A percentile compares a stretch with the other conserved stretches of the same genome.
phyloP scores from a whole-genome alignment of 2,888 invertebrate genomes.

The Chromoteleia sp. region DNA sequence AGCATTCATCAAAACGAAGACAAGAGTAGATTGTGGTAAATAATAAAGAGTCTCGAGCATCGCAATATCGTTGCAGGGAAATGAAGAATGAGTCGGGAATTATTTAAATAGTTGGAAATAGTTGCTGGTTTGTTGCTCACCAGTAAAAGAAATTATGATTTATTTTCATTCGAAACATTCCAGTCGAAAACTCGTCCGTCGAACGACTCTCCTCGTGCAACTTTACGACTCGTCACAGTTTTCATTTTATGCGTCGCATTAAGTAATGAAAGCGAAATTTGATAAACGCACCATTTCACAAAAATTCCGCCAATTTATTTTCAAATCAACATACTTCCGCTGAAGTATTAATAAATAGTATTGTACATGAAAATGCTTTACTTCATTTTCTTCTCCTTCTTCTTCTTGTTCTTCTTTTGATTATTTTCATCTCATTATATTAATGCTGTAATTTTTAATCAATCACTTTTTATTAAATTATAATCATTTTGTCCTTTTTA shows the following conservation, averaged over 20 bases:
- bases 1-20: too few relatives aligned
- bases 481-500: too few relatives aligned
- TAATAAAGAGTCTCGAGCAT: conserved; percentile 3
- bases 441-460: too few relatives aligned
- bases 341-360: too few relatives aligned
- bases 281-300: background rate
- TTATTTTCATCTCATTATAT: background rate
- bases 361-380: too few relatives aligned
- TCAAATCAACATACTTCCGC: background rate
- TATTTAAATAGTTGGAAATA: conserved; percentile 23
- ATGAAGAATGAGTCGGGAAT: conserved; percentile 30
- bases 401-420: background rate
- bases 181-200: background rate
- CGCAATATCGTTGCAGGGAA: background rate
- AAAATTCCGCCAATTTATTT: background rate
- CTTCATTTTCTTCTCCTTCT: background rate
- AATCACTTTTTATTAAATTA: too few relatives aligned
- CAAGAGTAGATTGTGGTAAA: conserved; percentile 21
- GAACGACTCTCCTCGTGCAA: too few relatives aligned
- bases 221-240: background rate
- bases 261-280: background rate
- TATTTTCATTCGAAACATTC: conserved; percentile 5
- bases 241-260: background rate
- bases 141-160: conserved; percentile 3
- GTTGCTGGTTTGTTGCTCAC: conserved; percentile 2